Base-by-base conservation (phyloP, 2,797 vertebrate species). In the Hozukius guyotensis region DNA sequence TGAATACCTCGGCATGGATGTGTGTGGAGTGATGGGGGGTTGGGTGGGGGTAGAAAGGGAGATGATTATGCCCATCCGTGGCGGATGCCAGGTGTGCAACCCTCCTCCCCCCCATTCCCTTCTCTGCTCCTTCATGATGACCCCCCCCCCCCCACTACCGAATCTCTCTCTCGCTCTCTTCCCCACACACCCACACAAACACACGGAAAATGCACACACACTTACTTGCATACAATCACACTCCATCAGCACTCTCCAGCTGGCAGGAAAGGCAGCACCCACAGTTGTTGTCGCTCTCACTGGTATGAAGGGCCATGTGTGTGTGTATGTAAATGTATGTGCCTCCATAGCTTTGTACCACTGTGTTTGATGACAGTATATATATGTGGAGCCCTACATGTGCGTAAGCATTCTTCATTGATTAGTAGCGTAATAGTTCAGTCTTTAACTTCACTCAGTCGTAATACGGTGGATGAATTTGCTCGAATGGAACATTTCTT, bases 1-100 rank as follows among this genome's bases (percentile, higher is more conserved):
- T 56, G 64, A 74, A 78, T 71, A 62, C 60, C 72, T 70, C 75
- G 27, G 79, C 69, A 83, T 70, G 75, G 85, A 77, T 86, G 75
- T 80, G 81, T 82, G 73, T 59, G 53, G 22, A 80, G 77, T 83
- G 78, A 79, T 75, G 78, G 72, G 78, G 80, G 80, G 70, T 76
- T 71, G 78, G 86, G 78, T 71, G 70, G 65, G 87, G 83, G 87
- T 90, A 84, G 92, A 77, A 83, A 90, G 90, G 89, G 90, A 93
- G 93, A 95, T 95, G 93, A 95, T 95, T 95, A 92, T 94, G 92
- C 94, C 95, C 95, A 96, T 95, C 95, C 96, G 93, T 95, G 94
- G 92, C 71, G 78, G 91, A 94, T 94, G 93, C 94, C 95, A 96
- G 95, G 95, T 95, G 95, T 95, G 94, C 89, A 87, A 24, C 83